Evolutionary conservation across 2,113 vertebrate species (phyloP).

Genomic region (Sakesphorus luctuosus): DNA sequence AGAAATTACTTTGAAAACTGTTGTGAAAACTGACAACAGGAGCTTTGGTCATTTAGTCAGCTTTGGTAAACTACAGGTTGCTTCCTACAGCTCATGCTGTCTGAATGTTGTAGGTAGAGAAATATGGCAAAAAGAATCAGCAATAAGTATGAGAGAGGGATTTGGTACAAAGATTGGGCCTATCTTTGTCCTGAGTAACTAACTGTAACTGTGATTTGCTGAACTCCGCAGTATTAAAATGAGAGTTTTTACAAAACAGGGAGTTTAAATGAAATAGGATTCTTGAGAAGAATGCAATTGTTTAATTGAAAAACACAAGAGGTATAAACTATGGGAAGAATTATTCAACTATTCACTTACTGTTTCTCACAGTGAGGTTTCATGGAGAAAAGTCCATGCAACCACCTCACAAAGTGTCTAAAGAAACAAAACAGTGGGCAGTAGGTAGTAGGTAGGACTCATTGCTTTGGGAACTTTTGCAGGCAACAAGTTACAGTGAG

Average conservation of each 20-base stretch:
- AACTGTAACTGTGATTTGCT: not conserved
- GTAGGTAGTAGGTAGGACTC: not conserved
- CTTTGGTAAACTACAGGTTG: not conserved
- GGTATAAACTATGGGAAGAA: not conserved
- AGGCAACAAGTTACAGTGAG: not conserved
- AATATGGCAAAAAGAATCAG: not conserved
- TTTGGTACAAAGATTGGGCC: not conserved
- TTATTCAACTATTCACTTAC: not conserved
- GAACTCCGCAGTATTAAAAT: not conserved
- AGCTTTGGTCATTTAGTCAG: not conserved
- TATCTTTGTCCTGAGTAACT: not conserved
- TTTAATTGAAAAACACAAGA: not conserved
- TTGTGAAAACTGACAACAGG: not conserved
- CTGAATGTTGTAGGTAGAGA: not conserved
- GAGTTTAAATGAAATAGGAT: not conserved
- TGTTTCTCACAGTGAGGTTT: not conserved
- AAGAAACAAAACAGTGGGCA: not conserved
- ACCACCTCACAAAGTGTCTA: not conserved
- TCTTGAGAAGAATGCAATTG: not conserved
- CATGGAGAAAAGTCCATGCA: not conserved
- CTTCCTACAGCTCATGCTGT: not conserved
- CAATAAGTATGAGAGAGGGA: not conserved
- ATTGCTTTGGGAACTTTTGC: not conserved
- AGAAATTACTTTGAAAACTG: not conserved
- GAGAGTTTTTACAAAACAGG: not conserved